Base-by-base conservation (phyloP, 1,140 invertebrate species). In the Zophobas atratus region DNA sequence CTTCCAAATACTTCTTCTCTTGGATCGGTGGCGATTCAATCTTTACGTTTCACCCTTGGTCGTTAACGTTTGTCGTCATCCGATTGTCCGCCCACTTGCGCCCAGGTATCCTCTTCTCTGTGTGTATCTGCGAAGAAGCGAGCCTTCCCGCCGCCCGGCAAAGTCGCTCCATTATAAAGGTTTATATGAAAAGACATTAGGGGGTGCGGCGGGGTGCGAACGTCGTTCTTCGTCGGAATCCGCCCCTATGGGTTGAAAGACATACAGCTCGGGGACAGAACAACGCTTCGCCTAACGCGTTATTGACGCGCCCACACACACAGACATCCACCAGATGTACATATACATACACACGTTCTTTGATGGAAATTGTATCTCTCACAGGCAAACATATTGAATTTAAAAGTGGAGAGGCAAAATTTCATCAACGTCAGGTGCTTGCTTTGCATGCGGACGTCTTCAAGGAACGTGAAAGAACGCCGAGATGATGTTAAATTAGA, bases 381-480 rank as follows among this genome's bases (percentile, higher is more conserved):
- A 60, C 73, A 20, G 55, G 55, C 73, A 60, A 57, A 75, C 53
- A 75, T 75, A 75, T 75, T 75, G 73, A 75, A 75, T 75, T 75
- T 75, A 75, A 75, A 55, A 75, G 38, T 60, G 60, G 39, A 57
- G 60, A 67, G 35, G 73, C 73, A 60, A 76, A 76, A 76, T 76
- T 76, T 76, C 75, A 76, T 76, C 75, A 70, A 76, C 55, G 75
- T 76, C 75, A 76, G 41, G 55, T 70, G 75, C 57, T 76, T 70
- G 75, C 57, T 76, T 70, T 70, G 38, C 73, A 60, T 57, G 33
- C 36, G 57, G 73, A 75, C 73, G 46, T 75, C 55, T 75, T 56
- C 57, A 76, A 46, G 70, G 39, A 70, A 76, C 57, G 48, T 20
- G 67, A 70, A 63, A 49, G 57, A 76, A 76, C 67, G 60, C 39